Base-by-base conservation (phyloP, 2,888 invertebrate genomes). In the Hofmannophila pseudospretella region DNA sequence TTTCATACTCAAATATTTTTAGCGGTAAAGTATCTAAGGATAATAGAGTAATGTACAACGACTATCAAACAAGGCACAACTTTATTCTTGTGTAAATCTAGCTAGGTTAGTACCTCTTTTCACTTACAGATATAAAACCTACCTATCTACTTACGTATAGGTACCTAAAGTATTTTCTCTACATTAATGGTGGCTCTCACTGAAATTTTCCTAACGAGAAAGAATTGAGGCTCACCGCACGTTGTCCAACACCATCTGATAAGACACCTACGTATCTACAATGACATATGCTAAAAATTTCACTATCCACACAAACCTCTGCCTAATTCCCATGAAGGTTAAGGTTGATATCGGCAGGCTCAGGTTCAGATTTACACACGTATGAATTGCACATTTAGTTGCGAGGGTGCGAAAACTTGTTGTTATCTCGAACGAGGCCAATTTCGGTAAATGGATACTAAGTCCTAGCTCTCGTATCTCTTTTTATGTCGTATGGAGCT, bases 361-460 rank as follows among this genome's bases (percentile, higher is more conserved):
- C 8, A 5, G 26, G 14, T n/a, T 16, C 3, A 58, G 63, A 67
- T 77, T 80, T 77, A 74, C 73, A 74, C 80, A 76, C 75, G 69
- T 78, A 84, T 85, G 84, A 84, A 84, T 80, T 80, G 79, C 84
- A 76, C 84, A 82, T 84, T 86, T 84, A 74, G 78, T 71, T 60
- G 69, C 67, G 82, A 85, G 85, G 84, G 86, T 82, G 85, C 77
- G 86, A 86, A 79, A 84, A 84, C 77, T 85, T 85, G 84, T 82
- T 84, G 84, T 84, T 87, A 87, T 87, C 86, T 84, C 63, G 67
- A 77, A 80, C 74, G 77, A 79, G 79, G 68, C 86, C 87, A 87
- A 88, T 88, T 86, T 86, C 81, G 65, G 74, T 80, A 85, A 88
- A 88, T 86, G 86, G 86, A 84, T 84, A 86, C 85, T 85, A 84